Evolutionary conservation across 2,888 invertebrate species (phyloP).

Genomic region (Pollenia labialis): DNA sequence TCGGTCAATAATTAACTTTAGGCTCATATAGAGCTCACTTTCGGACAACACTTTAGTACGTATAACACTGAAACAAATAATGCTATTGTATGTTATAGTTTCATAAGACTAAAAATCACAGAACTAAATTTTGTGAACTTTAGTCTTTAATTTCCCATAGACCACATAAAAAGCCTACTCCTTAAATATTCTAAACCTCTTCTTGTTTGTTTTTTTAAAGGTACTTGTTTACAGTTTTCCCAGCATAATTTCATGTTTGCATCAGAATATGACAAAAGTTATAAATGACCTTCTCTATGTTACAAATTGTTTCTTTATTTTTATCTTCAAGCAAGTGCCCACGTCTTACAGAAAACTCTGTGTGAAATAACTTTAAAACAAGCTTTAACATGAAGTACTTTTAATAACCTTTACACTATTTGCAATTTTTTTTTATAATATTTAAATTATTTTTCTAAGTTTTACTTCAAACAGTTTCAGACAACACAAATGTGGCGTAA

Average conservation of each 20-base stretch:
- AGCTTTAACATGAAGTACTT: conserved; percentile 19
- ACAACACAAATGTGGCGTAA: conserved; percentile 31
- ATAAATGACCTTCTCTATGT: background rate
- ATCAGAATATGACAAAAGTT: background rate
- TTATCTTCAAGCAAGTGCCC: background rate
- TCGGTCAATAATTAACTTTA: too few species aligned
- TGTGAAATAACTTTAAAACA: conserved; percentile 1
- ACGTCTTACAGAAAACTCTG: background rate
- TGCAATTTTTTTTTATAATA: background rate
- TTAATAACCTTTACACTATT: conserved; percentile 46
- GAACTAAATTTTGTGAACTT: too few species aligned
- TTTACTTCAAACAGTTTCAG: background rate
- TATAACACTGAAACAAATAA: too few species aligned
- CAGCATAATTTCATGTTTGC: background rate
- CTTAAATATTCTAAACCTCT: too few species aligned
- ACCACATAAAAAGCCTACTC: too few species aligned
- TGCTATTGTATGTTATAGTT: too few species aligned
- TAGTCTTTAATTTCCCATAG: too few species aligned
- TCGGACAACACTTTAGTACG: too few species aligned
- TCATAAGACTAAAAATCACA: too few species aligned
- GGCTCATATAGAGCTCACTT: too few species aligned
- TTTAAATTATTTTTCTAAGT: conserved; percentile 1
- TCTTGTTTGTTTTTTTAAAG: background rate
- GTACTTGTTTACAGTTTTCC: background rate
- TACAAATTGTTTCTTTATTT: background rate